phyloP scores from a whole-genome alignment of 2,888 invertebrate species.

The Nycteola revayana region DNA sequence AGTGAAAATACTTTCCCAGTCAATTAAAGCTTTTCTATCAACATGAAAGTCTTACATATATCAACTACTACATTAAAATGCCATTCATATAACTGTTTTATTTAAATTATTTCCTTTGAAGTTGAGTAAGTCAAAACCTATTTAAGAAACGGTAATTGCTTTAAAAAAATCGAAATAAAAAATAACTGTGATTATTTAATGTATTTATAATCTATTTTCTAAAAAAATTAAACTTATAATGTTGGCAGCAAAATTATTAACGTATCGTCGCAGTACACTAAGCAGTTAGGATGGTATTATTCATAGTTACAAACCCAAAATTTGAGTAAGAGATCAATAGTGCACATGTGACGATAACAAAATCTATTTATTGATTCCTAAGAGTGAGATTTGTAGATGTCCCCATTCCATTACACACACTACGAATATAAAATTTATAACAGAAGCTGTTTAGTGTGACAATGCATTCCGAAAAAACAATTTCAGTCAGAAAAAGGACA shows the following conservation, averaged over 20 bases:
- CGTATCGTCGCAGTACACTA: constrained; percentile 42
- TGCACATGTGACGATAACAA: constrained; percentile 44
- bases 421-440: too few relatives aligned
- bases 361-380: constrained; percentile 37
- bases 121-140: too few relatives aligned
- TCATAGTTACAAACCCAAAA: constrained; percentile 33
- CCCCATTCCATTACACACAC: too few relatives aligned
- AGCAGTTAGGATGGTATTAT: constrained; percentile 30
- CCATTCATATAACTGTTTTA: constrained; percentile 13
- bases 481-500: too few relatives aligned
- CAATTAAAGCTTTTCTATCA: constrained; percentile 40
- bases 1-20: constrained; percentile 24
- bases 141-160: constrained; percentile 25
- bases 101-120: too few relatives aligned
- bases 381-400: constrained; percentile 34
- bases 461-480: too few relatives aligned
- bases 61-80: constrained; percentile 39
- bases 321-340: constrained; percentile 42
- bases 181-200: constrained; percentile 47
- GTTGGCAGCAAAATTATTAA: constrained; percentile 50
- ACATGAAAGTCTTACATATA: constrained; percentile 31
- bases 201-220: constrained; percentile 31
- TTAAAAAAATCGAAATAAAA: constrained; percentile 37
- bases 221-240: constrained; percentile 32
- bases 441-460: too few relatives aligned